These are phyloP conservation scores for Pipistrellus kuhlii DNA, from an alignment of 2,797 vertebrate genomes.

Conservation along the genomic window DNA sequence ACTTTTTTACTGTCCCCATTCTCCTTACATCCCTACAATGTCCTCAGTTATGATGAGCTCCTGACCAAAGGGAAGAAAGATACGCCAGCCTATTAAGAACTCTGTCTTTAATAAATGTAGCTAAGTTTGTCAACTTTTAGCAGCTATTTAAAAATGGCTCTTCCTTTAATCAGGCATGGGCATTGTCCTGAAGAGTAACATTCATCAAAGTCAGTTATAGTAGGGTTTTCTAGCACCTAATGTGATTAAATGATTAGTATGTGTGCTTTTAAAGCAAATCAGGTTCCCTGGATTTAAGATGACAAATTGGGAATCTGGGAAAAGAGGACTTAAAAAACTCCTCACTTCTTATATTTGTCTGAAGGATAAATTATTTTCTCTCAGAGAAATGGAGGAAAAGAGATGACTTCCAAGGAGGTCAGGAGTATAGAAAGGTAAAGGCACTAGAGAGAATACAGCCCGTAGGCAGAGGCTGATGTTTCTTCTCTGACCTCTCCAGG, in stretches of 20 bases:
- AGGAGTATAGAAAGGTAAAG: not conserved
- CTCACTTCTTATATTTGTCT: not conserved
- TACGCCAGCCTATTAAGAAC: not conserved
- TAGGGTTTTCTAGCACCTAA: not conserved
- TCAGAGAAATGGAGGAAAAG: not conserved
- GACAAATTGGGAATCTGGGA: not conserved
- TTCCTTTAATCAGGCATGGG: not conserved
- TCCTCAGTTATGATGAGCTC: not conserved
- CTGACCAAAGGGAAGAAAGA: not conserved
- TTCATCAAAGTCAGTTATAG: not conserved
- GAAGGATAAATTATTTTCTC: conserved; percentile 18
- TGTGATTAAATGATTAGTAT: not conserved
- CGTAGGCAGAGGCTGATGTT: not conserved
- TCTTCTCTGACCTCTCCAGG: not conserved
- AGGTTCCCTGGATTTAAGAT: not conserved
- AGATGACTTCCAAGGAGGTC: not conserved
- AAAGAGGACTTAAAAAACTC: not conserved
- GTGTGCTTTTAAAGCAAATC: conserved; percentile 1
- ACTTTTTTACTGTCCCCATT: not conserved
- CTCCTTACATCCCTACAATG: not conserved
- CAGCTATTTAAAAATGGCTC: not conserved
- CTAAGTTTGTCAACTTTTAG: conserved; percentile 18
- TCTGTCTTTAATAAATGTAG: not conserved
- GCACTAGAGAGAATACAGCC: not conserved
- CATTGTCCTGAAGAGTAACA: conserved; percentile 8